These are phyloP conservation scores for Arrhopalites spinosus DNA, from an alignment of 2,888 invertebrate species.

Conservation along the genomic window DNA sequence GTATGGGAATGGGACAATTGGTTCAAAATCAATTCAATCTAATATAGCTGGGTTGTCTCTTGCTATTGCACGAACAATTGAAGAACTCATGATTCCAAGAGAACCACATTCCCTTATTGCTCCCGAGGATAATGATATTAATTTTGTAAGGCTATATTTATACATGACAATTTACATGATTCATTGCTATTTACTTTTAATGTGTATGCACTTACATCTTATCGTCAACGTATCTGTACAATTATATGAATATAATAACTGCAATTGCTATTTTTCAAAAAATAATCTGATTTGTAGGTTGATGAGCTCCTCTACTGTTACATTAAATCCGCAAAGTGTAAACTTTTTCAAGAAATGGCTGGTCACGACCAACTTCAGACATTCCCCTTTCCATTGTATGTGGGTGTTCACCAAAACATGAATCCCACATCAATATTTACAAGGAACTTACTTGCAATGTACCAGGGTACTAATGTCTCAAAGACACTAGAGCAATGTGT, in stretches of 20 bases:
- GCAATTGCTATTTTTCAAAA: background rate
- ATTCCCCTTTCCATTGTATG: constrained; percentile 65
- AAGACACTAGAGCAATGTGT: constrained; percentile 62
- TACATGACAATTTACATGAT: too few species aligned
- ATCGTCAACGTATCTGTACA: background rate
- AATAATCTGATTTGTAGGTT: constrained; percentile 61
- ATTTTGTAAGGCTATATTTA: background rate
- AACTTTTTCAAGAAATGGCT: constrained; percentile 63
- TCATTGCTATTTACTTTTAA: too few species aligned
- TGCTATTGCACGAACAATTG: constrained; percentile 70
- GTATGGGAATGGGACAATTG: constrained; percentile 65
- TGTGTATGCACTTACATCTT: too few species aligned
- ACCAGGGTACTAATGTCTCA: constrained; percentile 59
- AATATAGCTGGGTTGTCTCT: constrained; percentile 70
- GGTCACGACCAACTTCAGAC: constrained; percentile 46
- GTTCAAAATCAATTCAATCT: constrained; percentile 65
- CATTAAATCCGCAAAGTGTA: constrained; percentile 72
- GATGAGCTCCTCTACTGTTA: constrained; percentile 81
- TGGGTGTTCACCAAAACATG: constrained; percentile 64
- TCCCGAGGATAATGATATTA: too few species aligned
- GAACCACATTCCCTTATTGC: background rate
- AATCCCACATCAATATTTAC: constrained; percentile 66
- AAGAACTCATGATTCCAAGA: constrained; percentile 9
- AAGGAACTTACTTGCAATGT: constrained; percentile 67
- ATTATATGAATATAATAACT: background rate